phyloP scores from a whole-genome alignment of 1,140 invertebrate species.

The Drosophila bifasciata region DNA sequence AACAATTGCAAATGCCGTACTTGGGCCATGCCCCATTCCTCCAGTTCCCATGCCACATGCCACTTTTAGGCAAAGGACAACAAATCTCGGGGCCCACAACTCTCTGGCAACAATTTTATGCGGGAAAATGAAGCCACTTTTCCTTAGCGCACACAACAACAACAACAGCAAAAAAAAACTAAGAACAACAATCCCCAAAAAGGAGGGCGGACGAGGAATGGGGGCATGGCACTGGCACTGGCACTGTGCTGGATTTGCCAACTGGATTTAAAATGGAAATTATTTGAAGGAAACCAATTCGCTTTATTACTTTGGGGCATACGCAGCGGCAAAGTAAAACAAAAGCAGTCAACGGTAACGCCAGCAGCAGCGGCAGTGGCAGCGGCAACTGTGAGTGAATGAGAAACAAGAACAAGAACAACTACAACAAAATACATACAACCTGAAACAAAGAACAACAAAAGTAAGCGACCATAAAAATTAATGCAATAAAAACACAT shows the following conservation, averaged over 20 bases:
- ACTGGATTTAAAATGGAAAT: slow-evolving; percentile 82
- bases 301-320: slow-evolving; percentile 82
- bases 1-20: slow-evolving; percentile 62
- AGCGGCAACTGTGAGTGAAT: slow-evolving; percentile 20
- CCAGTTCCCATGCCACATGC: slow-evolving; percentile 45
- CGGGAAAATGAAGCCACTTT: slow-evolving; percentile 78
- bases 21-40: too few species aligned
- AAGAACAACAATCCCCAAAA: slow-evolving; percentile 37
- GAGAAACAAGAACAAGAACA: slow-evolving; percentile 26
- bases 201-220: slow-evolving; percentile 24
- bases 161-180: slow-evolving; percentile 20
- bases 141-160: slow-evolving; percentile 43
- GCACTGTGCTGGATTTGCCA: slow-evolving; percentile 56
- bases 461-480: slow-evolving; percentile 73
- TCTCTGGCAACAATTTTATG: slow-evolving; percentile 72
- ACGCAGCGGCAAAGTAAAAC: slow-evolving; percentile 74
- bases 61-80: slow-evolving; percentile 51
- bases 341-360: slow-evolving; percentile 62
- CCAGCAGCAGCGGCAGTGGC: slow-evolving; percentile 19
- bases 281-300: slow-evolving; percentile 80
- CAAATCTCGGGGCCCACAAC: slow-evolving; percentile 67
- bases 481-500: slow-evolving; percentile 82
- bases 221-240: neutral
- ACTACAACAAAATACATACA: slow-evolving; percentile 16
- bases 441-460: slow-evolving; percentile 42